Base-by-base conservation (phyloP, 2,113 vertebrate genomes). In the Pongo abelii region DNA sequence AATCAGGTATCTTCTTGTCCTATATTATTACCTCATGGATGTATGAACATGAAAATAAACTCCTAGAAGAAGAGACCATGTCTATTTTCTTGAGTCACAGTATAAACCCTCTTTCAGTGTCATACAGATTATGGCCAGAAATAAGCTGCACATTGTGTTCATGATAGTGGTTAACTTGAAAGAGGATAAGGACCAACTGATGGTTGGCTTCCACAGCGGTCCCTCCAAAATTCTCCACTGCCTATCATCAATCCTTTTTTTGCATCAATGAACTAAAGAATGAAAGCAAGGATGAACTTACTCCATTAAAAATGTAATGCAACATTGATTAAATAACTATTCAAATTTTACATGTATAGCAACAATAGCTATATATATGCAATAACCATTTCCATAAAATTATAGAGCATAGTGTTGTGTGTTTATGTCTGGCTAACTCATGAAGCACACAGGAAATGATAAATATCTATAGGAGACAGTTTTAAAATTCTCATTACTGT, bases 371-470 rank as follows among this genome's bases (percentile, higher is more conserved):
- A 38, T 77, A 69, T 27, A 85, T 90, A 25, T 61, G 32, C 8
- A 87, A 57, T 89, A 86, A 96, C 46, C 4, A 48, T 89, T 50
- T 85, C 75, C 35, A 57, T 81, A 88, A 96, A 84, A 84, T 92
- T 78, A 57, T 48, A 94, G 86, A 83, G 32, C 72, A 74, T 61
- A 89, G 3, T 75, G 2, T 25, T 92, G 18, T 13, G 8, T 84
- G 57, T 72, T 98, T 96, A 94, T 96, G 8, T 70, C 89, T 97
- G 70, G 48, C 12, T 93, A 93, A 96, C 79, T 94, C 72, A 93
- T 55, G 18, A 87, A 50, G 23, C 59, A 50, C n/a, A 89, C 1
- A 84, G 30, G 18, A 89, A 96, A 87, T 86, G 50, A 93, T 80
- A 89, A 84, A 30, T 72, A 57, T 79, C 48, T 94, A 46, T 55